Evolutionary conservation across 2,113 vertebrate species (phyloP).

Genomic region (Microcebus jonahi): DNA sequence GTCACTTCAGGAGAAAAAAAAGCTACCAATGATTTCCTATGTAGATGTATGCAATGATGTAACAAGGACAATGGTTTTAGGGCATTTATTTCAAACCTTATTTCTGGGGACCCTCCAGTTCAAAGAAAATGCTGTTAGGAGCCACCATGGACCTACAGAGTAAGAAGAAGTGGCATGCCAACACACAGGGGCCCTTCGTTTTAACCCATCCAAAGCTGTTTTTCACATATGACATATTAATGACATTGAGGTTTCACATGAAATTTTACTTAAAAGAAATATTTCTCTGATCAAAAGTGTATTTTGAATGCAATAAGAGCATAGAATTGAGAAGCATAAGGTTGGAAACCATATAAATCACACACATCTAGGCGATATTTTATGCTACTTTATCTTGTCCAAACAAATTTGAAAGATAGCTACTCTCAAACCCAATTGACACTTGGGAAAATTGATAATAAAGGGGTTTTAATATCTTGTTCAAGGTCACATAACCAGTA

Average conservation of each 20-base stretch:
- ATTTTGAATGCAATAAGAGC: not conserved
- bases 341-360: not conserved
- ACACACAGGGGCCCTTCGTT: fast-evolving
- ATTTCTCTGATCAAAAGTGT: not conserved
- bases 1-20: not conserved
- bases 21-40: not conserved
- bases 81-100: not conserved
- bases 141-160: fast-evolving
- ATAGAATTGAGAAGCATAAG: not conserved
- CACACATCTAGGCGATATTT: not conserved
- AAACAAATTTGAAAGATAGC: not conserved
- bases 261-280: not conserved
- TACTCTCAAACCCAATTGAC: not conserved
- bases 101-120: not conserved
- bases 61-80: not conserved
- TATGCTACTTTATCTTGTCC: not conserved
- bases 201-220: not conserved
- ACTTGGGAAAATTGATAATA: not conserved
- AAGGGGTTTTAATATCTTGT: not conserved
- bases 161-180: not conserved
- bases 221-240: not conserved
- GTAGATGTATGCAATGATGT: not conserved
- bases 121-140: not conserved
- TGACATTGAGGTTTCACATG: not conserved
- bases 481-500: not conserved